phyloP scores from a whole-genome alignment of 2,797 vertebrate genomes.

The Hemibagrus guttatus region DNA sequence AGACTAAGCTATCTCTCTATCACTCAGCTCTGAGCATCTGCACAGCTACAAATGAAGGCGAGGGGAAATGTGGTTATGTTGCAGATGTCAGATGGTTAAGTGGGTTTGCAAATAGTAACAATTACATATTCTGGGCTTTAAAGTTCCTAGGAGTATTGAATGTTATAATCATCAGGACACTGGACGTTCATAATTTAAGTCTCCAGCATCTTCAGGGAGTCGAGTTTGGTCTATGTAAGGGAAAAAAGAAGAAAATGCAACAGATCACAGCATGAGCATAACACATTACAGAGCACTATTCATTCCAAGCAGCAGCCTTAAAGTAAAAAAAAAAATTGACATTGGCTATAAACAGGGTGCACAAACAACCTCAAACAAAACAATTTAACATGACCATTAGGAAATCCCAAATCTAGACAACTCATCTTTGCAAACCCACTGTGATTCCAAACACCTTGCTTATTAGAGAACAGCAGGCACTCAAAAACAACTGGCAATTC shows the following conservation, averaged over 20 bases:
- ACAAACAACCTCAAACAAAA: neutral
- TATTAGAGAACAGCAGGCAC: conserved; percentile 15
- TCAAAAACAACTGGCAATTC: neutral
- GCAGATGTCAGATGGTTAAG: conserved; percentile 7
- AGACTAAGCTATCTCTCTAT: conserved; percentile 17
- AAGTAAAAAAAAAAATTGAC: neutral
- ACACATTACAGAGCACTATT: neutral
- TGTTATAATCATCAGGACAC: neutral
- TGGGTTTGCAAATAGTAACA: conserved; percentile 3
- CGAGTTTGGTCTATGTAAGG: neutral
- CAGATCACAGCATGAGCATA: conserved; percentile 6
- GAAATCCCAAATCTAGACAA: neutral
- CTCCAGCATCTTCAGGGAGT: neutral
- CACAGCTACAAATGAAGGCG: conserved; percentile 15
- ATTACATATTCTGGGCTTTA: neutral
- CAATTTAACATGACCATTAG: conserved; percentile 6
- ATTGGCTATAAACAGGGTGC: neutral
- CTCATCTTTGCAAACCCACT: neutral
- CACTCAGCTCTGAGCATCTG: conserved; percentile 24
- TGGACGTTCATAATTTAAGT: neutral
- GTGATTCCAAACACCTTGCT: neutral
- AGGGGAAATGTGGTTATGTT: neutral
- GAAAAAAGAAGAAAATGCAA: neutral
- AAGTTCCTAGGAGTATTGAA: conserved; percentile 1
- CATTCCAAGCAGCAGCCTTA: neutral